Percentiles rank a stretch among this genome's conserved stretches.
Evolutionary conservation across 2,888 invertebrate genomes (phyloP).

Genomic region (Syrphus vitripennis): DNA sequence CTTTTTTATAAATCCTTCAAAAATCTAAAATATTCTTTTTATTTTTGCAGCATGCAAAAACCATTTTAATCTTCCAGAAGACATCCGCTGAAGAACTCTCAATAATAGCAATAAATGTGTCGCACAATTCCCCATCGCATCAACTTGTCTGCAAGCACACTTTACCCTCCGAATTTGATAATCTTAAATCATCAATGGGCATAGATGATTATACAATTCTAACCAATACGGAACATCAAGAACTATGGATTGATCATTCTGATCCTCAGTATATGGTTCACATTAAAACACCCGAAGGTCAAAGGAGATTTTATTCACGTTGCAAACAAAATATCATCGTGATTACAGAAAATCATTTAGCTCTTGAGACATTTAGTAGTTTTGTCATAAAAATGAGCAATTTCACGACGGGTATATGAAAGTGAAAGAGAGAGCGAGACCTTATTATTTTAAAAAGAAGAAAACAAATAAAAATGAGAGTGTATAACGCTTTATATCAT

Average conservation of each 20-base stretch:
- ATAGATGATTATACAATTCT: conserved; percentile 78
- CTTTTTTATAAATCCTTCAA: background rate
- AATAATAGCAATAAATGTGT: conserved; percentile 77
- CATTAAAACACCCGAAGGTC: conserved; percentile 70
- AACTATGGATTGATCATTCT: conserved; percentile 77
- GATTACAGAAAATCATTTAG: conserved; percentile 74
- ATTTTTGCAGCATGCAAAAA: conserved; percentile 44
- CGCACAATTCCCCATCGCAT: conserved; percentile 77
- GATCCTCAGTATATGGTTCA: conserved; percentile 77
- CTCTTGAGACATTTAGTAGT: conserved; percentile 77
- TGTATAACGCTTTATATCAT: conserved; percentile 12
- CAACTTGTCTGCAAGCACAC: conserved; percentile 75
- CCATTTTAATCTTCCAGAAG: conserved; percentile 48
- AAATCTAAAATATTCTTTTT: background rate
- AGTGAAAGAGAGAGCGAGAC: background rate
- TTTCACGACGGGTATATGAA: background rate
- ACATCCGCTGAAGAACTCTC: conserved; percentile 74
- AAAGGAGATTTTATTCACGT: conserved; percentile 76
- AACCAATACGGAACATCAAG: conserved; percentile 74
- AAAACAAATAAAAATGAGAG: background rate
- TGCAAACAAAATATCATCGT: conserved; percentile 77
- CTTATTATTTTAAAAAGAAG: background rate
- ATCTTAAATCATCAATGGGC: conserved; percentile 74
- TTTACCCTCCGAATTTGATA: conserved; percentile 75
- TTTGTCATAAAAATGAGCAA: conserved; percentile 75